phyloP scores from a whole-genome alignment of 2,797 vertebrate species.

The Kryptopterus vitreolus region DNA sequence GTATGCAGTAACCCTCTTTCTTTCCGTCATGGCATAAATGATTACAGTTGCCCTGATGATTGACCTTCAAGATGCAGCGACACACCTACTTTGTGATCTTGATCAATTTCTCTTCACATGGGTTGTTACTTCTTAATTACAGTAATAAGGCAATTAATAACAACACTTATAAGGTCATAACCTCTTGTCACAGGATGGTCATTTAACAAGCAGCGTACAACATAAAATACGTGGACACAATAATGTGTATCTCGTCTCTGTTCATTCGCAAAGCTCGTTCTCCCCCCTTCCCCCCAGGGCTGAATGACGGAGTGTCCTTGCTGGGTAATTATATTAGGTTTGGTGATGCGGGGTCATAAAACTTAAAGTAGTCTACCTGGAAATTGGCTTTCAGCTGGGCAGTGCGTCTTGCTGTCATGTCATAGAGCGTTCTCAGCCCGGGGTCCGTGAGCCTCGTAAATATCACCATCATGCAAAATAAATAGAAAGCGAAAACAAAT shows the following conservation, averaged over 20 bases:
- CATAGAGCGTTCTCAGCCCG: conserved; percentile 60
- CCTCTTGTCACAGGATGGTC: conserved; percentile 55
- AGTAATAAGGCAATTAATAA: conserved; percentile 77
- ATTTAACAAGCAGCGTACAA: conserved; percentile 58
- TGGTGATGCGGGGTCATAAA: conserved; percentile 77
- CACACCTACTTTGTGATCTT: conserved; percentile 57
- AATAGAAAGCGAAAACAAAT: conserved; percentile 73
- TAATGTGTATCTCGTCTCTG: conserved; percentile 53
- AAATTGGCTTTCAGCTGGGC: conserved; percentile 74
- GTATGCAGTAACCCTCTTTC: background rate
- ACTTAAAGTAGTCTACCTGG: conserved; percentile 78
- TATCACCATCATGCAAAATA: conserved; percentile 73
- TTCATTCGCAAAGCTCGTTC: conserved; percentile 44
- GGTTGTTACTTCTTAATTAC: conserved; percentile 71
- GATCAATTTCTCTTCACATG: conserved; percentile 62
- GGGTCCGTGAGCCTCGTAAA: conserved; percentile 66
- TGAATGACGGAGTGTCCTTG: conserved; percentile 82
- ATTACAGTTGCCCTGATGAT: conserved; percentile 52
- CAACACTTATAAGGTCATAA: conserved; percentile 70
- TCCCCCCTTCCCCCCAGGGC: conserved; percentile 57
- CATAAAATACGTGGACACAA: conserved; percentile 54
- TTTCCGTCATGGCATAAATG: conserved; percentile 16
- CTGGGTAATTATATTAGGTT: conserved; percentile 80
- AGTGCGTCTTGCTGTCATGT: conserved; percentile 72
- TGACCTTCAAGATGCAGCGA: conserved; percentile 75